Evolutionary conservation across 2,113 vertebrate species (phyloP).

Genomic region (Corythaeola cristata): DNA sequence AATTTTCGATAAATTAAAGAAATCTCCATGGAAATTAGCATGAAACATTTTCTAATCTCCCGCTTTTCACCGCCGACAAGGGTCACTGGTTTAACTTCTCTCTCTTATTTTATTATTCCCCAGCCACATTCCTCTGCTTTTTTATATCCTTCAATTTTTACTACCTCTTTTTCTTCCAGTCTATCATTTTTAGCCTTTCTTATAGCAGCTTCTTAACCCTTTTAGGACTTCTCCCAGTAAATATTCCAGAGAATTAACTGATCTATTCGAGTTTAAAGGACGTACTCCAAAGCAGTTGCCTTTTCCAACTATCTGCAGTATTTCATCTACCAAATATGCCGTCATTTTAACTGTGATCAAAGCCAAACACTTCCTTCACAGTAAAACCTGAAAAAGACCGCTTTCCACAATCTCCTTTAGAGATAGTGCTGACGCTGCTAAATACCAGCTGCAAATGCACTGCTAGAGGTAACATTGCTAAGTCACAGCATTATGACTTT

Average conservation of each 20-base stretch:
- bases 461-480: not conserved
- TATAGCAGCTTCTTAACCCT: slow-evolving; percentile 65
- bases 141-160: slow-evolving; percentile 72
- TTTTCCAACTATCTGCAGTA: slow-evolving; percentile 1
- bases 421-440: not conserved
- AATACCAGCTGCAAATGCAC: not conserved
- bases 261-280: slow-evolving; percentile 47
- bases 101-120: slow-evolving; percentile 84
- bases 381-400: not conserved
- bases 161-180: slow-evolving; percentile 52
- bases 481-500: not conserved
- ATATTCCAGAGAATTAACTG: slow-evolving; percentile 55
- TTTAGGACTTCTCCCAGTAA: slow-evolving; percentile 47
- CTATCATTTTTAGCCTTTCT: slow-evolving; percentile 57
- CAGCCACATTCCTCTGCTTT: slow-evolving; percentile 75
- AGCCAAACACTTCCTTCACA: not conserved
- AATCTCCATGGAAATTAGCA: slow-evolving; percentile 99
- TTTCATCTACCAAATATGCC: not conserved
- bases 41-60: slow-evolving; percentile 99
- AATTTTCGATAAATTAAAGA: slow-evolving; percentile 97
- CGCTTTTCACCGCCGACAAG: slow-evolving; percentile 92
- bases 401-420: slow-evolving; percentile 2
- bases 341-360: slow-evolving; percentile 38
- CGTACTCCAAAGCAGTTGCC: not conserved
- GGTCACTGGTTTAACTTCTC: slow-evolving; percentile 92